These are phyloP conservation scores for Oxytorus armatus DNA, from an alignment of 2,888 invertebrate species.

Conservation along the genomic window DNA sequence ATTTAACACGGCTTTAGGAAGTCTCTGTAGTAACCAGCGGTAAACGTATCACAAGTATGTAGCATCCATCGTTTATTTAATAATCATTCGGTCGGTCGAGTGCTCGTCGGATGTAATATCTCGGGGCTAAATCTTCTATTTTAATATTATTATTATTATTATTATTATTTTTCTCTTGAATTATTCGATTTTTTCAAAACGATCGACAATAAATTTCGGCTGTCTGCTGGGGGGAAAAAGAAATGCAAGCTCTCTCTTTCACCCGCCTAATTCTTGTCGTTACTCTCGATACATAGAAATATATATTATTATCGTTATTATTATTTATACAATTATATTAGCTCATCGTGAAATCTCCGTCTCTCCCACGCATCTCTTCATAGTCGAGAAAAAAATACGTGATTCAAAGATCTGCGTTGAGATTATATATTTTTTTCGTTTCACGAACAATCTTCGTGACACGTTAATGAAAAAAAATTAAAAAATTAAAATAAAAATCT, in stretches of 20 bases:
- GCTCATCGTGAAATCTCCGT: constrained; percentile 30
- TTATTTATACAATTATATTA: constrained; percentile 38
- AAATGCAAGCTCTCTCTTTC: constrained; percentile 23
- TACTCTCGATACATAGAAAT: constrained; percentile 52
- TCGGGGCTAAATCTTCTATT: background rate
- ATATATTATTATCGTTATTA: constrained; percentile 49
- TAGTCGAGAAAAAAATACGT: constrained; percentile 51
- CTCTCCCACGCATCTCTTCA: constrained; percentile 31
- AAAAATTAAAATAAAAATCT: background rate
- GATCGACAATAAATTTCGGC: constrained; percentile 48
- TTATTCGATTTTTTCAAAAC: constrained; percentile 32
- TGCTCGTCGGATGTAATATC: constrained; percentile 38
- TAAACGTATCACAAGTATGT: constrained; percentile 84
- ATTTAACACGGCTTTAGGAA: constrained; percentile 80
- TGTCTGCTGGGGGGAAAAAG: constrained; percentile 7
- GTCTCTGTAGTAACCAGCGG: constrained; percentile 85
- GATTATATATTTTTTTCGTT: background rate
- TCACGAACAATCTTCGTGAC: background rate
- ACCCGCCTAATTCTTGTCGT: constrained; percentile 2
- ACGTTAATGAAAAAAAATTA: background rate
- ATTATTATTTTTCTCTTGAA: constrained; percentile 5
- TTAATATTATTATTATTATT: background rate
- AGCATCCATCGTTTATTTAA: constrained; percentile 82
- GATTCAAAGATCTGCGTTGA: background rate
- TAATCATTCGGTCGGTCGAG: constrained; percentile 61